Evolutionary conservation across 2,113 vertebrate genomes (phyloP), one percentile per base, ranked within the genome.

Genomic region (Pithys albifrons): DNA sequence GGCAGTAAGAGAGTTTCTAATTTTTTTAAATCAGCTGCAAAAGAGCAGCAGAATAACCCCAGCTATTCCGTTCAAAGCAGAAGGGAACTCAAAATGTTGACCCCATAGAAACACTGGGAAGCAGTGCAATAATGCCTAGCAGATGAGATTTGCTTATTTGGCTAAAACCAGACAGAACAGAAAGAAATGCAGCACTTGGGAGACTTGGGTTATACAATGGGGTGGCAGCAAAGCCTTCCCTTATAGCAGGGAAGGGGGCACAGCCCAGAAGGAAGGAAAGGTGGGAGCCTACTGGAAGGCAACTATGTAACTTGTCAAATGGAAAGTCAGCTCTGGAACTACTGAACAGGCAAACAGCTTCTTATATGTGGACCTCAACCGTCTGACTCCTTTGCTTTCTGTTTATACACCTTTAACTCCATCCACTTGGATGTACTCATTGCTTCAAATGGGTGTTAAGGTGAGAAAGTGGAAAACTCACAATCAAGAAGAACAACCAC

Each of bases 31-130:
- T 28, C 35, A 82, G 12, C n/a, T 92, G 61, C 19, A 28, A 79
- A 96, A 95, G n/a, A 85, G 57, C 69, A 95, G 85, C 17, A 55
- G 85, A 91, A 91, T 89, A 93, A 85, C 64, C 57, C 35, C 52
- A 93, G 85, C 45, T 73, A 92, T 71, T 91, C 66, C 23, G 45
- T 22, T 67, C 35, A 85, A 93, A 95, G 85, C 54, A 95, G 91
- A 95, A 91, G 70, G 62, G 72, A 96, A 93, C 46, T 82, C 59
- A 45, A 78, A 91, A 87, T 22, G 39, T 28, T 95, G 41, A 71
- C 52, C n/a, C 16, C 41, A 90, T 2, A 14, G 84, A 79, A 96
- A 69, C 4, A 4, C 88, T 74, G 31, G 25, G 76, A 91, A 95
- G 79, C 80, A 72, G 41, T 4, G 20, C 20, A 77, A 28, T 28